A percentile compares a stretch with the other conserved stretches of the same genome.
Conservation (phyloP, 2,113 vertebrate genomes). For the Corythornis vintsioides region DNA sequence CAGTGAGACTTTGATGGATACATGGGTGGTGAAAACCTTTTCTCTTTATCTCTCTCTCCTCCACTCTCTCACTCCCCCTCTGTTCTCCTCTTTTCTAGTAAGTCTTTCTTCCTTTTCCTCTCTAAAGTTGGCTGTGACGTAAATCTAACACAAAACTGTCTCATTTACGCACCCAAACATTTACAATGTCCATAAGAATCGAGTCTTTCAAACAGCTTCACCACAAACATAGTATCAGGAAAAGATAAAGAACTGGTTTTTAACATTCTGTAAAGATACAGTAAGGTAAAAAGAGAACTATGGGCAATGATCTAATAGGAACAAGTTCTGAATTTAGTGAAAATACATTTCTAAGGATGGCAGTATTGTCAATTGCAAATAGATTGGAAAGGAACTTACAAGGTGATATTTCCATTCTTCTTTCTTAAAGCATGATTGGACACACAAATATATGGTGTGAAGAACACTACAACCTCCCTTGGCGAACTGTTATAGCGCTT, state of each 20-base stretch:
- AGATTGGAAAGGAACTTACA: background rate
- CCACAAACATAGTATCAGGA: background rate
- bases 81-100: no score
- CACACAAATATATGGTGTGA: background rate
- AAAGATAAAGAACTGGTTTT: background rate
- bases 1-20: no score
- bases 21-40: no score
- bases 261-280: background rate
- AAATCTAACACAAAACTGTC: background rate
- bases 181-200: background rate
- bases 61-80: no score
- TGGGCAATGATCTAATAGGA: background rate
- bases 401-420: background rate
- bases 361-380: background rate
- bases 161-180: background rate
- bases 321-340: fast-evolving
- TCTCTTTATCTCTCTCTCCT: no score
- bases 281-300: background rate
- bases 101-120: no score
- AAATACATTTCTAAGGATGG: background rate
- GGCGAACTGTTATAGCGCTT: background rate
- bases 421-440: background rate
- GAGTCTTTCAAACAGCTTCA: background rate
- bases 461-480: background rate
- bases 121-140: no score